Conservation (phyloP, 2,113 vertebrate genomes). For the Notiomystis cincta region DNA sequence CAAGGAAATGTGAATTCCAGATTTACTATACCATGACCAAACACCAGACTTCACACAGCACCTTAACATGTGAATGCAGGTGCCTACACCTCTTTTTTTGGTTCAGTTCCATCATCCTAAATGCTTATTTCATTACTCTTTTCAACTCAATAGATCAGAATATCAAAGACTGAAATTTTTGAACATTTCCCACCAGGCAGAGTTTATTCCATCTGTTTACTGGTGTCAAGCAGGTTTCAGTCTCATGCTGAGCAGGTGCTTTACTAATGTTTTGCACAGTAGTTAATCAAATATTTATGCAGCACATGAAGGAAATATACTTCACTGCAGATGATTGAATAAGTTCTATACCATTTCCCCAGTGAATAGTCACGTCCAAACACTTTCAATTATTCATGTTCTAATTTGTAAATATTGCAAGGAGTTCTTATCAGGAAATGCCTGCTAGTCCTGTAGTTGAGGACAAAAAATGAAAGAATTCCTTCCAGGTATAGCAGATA, state of each 20-base stretch:
- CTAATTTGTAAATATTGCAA: slow-evolving; percentile 47
- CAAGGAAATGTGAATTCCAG: neutral
- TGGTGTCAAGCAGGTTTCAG: neutral
- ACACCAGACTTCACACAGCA: neutral
- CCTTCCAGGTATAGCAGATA: neutral
- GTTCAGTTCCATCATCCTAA: neutral
- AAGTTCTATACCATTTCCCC: slow-evolving; percentile 46
- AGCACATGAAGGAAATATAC: slow-evolving; percentile 27
- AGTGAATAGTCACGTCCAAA: slow-evolving; percentile 18
- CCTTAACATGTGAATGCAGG: neutral
- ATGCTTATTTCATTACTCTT: neutral
- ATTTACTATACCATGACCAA: neutral
- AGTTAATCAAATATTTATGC: slow-evolving; percentile 57
- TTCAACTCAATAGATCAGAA: neutral
- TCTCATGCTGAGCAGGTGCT: neutral
- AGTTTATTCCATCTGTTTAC: slow-evolving; percentile 6
- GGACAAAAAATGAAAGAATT: neutral
- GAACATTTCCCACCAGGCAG: neutral
- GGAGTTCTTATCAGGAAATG: neutral
- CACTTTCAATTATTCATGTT: slow-evolving; percentile 38
- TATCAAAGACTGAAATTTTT: neutral
- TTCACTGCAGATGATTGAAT: slow-evolving; percentile 15
- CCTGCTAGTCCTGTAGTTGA: neutral
- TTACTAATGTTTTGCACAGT: slow-evolving; percentile 18
- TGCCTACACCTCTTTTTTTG: neutral